These are phyloP conservation scores for Ifrita kowaldi DNA, from an alignment of 2,113 vertebrate species.

Conservation along the genomic window DNA sequence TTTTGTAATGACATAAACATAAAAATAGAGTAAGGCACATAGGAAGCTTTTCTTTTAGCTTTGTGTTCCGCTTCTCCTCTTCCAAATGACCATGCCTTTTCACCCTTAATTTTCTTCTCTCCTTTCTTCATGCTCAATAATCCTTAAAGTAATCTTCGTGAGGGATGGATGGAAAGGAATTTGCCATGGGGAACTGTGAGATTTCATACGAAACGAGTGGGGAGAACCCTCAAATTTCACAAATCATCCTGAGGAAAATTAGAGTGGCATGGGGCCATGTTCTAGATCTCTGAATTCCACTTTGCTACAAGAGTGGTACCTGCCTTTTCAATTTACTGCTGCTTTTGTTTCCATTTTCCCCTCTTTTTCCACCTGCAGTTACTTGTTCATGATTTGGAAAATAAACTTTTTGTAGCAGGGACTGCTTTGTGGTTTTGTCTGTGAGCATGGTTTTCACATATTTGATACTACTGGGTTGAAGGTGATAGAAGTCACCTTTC, in stretches of 20 bases:
- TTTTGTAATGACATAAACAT: not conserved
- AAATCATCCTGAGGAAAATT: not conserved
- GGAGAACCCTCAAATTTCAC: not conserved
- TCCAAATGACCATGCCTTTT: not conserved
- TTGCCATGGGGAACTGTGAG: not conserved
- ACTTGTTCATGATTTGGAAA: not conserved
- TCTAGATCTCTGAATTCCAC: not conserved
- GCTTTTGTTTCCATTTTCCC: not conserved
- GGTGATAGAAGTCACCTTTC: not conserved
- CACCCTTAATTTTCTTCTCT: not conserved
- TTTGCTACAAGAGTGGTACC: not conserved
- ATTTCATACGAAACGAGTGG: not conserved
- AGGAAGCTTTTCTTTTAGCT: not conserved
- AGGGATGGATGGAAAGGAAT: not conserved
- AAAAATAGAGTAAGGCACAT: not conserved
- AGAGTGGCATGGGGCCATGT: not conserved
- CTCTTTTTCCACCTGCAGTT: not conserved
- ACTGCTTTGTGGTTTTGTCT: not conserved
- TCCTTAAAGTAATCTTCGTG: not conserved
- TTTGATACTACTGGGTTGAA: not conserved
- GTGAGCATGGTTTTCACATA: not conserved
- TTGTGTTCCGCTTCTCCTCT: not conserved
- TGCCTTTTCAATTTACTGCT: not conserved
- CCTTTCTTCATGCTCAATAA: not conserved
- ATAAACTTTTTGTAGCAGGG: not conserved